Base-by-base conservation (phyloP, 2,113 vertebrate species). In the Ceratotherium simum region DNA sequence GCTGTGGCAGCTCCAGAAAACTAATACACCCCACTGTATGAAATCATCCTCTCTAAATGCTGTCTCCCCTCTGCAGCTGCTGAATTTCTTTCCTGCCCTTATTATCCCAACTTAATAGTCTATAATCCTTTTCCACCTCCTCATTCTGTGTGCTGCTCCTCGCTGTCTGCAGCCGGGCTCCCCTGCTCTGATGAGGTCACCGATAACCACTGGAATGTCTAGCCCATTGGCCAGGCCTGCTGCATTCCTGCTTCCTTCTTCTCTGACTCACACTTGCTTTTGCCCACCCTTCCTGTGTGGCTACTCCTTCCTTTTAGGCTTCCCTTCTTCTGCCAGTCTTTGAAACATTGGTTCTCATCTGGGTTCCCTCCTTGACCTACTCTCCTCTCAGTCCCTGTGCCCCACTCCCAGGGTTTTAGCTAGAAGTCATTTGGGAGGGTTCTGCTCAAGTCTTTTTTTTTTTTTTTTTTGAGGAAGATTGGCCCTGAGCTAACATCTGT, bases 161-260 rank as follows among this genome's bases (percentile, higher is more conserved):
- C 0, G 0, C 0, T 3, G 31, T 11, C n/a, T 79, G 9, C 8
- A 13, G 5, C 25, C 11, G 46, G 29, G 69, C 86, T 73, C 29
- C 2, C 36, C 0, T 9, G 36, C 21, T 7, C 36, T 21, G 0
- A 8, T 6, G 13, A 51, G 27, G 31, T 4, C 4, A 6, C 17
- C 8, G 2, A 31, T 31, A 7, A 18, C 9, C 14, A 62, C 72
- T 54, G 16, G 1, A 0, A 0, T 10, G 42, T 33, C 58, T 29
- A 7, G 21, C 7, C 3, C 56, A 18, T 1, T 39, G 31, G 67
- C 23, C 75, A 12, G 6, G 12, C 39, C 56, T 17, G 23, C 60
- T 67, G 12, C 16, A 2, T 48, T 58, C 23, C 29, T 46, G 20
- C 33, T 27, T 78, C 48, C 60, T 90, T 58, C 5, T 17, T 79